Base-by-base conservation (phyloP, 2,888 invertebrate species). In the Diadegma fenestrale region DNA sequence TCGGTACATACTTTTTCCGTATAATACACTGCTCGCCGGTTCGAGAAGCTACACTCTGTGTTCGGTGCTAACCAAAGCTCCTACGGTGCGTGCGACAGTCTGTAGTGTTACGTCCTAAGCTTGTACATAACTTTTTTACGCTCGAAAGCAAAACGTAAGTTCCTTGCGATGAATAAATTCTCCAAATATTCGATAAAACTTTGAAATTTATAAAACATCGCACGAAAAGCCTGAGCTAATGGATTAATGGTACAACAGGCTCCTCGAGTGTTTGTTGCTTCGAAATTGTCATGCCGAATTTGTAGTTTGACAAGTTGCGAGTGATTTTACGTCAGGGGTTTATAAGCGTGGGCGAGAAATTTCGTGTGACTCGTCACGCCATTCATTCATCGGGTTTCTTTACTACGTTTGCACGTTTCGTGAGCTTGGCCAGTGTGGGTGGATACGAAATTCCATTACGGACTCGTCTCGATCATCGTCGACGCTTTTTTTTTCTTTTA, bases 1-100 rank as follows among this genome's bases (percentile, higher is more conserved):
- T 71, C 51, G 89, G 90, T 88, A 58, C 87, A 71, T 71, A 72
- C 72, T 63, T 72, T 68, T 91, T 91, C 43, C 91, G 89, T 93
- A 93, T 93, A 93, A 93, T 91, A 93, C 92, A 90, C 90, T 88
- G 92, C 88, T 87, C 88, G 87, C 90, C 92, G 91, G 91, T 89
- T 89, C 89, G 88, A 89, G 88, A 88, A 82, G 87, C 88, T 90
- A 93, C 94, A 94, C 90, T 94, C 92, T 91, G 92, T 91, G 91
- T 91, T 91, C 87, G 91, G 93, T 92, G 92, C 91, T 93, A 90
- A 83, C 83, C 86, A 80, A 89, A 91, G 82, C 90, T 89, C 88
- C 89, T 91, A 80, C 88, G 85, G 87, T 89, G 88, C 84, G 90
- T 80, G 90, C 82, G 80, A 87, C 79, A 90, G 88, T 89, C 89